phyloP scores from a whole-genome alignment of 2,888 invertebrate species.

The Chymomyza fuscimana region DNA sequence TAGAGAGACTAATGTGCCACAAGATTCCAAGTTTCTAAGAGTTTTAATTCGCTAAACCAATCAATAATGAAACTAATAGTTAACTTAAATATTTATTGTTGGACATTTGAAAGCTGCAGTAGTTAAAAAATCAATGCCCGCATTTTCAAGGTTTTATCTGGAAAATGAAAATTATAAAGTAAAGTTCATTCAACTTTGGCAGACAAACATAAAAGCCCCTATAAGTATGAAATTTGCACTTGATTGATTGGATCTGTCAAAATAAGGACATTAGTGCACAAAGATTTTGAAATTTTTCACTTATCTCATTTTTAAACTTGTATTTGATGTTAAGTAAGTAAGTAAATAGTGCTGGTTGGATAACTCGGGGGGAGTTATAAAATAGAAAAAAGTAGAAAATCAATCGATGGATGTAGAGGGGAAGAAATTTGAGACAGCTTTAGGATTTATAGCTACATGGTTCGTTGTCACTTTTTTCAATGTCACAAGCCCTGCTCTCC shows the following conservation, averaged over 20 bases:
- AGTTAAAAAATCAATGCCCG: slow-evolving; percentile 37
- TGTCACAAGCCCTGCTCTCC: too few relatives aligned
- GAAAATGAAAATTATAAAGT: not conserved
- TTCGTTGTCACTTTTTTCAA: too few relatives aligned
- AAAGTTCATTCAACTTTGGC: slow-evolving; percentile 25
- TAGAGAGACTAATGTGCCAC: slow-evolving; percentile 35
- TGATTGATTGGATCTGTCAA: not conserved
- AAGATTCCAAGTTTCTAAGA: slow-evolving; percentile 23
- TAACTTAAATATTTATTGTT: not conserved
- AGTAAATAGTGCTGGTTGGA: not conserved
- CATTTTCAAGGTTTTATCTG: slow-evolving; percentile 34
- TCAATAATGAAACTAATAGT: slow-evolving; percentile 18
- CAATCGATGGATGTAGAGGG: too few relatives aligned
- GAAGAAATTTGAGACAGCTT: too few relatives aligned
- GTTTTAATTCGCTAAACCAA: slow-evolving; percentile 48
- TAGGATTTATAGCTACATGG: too few relatives aligned
- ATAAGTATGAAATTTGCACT: slow-evolving; percentile 38
- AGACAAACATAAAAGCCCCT: slow-evolving; percentile 27
- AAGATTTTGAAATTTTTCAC: slow-evolving; percentile 15
- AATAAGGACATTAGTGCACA: not conserved
- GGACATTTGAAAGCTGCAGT: not conserved
- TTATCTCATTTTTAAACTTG: slow-evolving; percentile 29
- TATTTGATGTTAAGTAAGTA: slow-evolving; percentile 22
- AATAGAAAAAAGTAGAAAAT: too few relatives aligned
- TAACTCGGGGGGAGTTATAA: not conserved